phyloP scores from a whole-genome alignment of 2,113 vertebrate species.

The Crocuta crocuta region DNA sequence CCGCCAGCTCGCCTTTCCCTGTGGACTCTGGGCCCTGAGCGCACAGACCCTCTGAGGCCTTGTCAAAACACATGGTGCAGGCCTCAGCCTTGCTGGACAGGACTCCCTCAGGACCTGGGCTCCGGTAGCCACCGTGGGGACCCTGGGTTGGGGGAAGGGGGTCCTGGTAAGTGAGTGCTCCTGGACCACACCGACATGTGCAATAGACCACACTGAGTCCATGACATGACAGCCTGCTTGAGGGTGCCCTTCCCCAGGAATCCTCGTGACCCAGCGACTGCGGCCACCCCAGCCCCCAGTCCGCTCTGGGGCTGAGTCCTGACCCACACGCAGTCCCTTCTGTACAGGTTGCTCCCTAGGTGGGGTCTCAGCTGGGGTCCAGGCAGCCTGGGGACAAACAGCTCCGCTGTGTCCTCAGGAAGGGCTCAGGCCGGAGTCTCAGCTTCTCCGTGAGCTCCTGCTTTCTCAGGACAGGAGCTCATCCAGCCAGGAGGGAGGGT shows the following conservation, averaged over 20 bases:
- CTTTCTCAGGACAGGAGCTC: not conserved
- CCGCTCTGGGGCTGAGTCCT: not conserved
- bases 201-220: not conserved
- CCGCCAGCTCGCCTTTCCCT: too few species aligned
- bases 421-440: not conserved
- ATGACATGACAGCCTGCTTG: too few species aligned
- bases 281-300: not conserved
- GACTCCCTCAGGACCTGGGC: too few species aligned
- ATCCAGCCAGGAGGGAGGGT: not conserved
- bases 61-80: too few species aligned
- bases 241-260: not conserved
- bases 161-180: fast-evolving
- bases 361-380: not conserved
- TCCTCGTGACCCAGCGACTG: not conserved
- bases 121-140: not conserved
- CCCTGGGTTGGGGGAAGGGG: not conserved
- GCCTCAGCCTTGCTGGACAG: too few species aligned
- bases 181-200: not conserved
- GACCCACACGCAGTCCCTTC: not conserved
- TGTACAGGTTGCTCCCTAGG: not conserved
- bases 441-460: not conserved
- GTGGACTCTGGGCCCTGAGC: too few species aligned
- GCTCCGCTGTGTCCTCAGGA: not conserved
- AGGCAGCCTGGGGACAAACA: not conserved
- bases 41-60: too few species aligned